Percentiles rank a stretch among this genome's conserved stretches.
Evolutionary conservation across 1,140 invertebrate species (phyloP).

Genomic region (Drosophila pruinosa): DNA sequence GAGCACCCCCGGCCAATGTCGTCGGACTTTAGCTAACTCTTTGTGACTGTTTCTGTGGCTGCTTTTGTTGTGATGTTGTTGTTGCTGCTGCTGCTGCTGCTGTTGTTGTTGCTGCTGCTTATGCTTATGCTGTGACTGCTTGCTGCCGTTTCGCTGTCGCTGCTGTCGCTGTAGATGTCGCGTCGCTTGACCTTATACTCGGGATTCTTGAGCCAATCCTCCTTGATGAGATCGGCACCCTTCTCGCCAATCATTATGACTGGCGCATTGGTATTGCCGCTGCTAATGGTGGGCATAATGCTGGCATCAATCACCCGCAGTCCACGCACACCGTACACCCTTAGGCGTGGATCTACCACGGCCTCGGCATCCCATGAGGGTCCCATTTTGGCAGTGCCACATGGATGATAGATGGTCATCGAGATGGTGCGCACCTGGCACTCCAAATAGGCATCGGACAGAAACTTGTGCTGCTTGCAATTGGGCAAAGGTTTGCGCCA

Average conservation of each 20-base stretch:
- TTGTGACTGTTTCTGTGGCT: slow-evolving; percentile 3
- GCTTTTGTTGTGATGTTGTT: not conserved
- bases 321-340: slow-evolving; percentile 90
- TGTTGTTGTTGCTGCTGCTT: slow-evolving; percentile 1
- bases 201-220: slow-evolving; percentile 86
- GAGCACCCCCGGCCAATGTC: slow-evolving; percentile 27
- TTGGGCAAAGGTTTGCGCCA: slow-evolving; percentile 90
- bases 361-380: slow-evolving; percentile 88
- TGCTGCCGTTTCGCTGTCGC: slow-evolving; percentile 33
- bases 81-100: not conserved
- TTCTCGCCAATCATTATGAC: slow-evolving; percentile 94
- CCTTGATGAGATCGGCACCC: slow-evolving; percentile 91
- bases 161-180: slow-evolving; percentile 17
- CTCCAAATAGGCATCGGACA: slow-evolving; percentile 91
- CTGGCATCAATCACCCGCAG: slow-evolving; percentile 94
- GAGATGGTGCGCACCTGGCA: slow-evolving; percentile 93
- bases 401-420: slow-evolving; percentile 94
- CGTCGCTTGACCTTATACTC: slow-evolving; percentile 72
- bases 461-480: slow-evolving; percentile 89
- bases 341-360: slow-evolving; percentile 91
- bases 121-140: slow-evolving; percentile 24
- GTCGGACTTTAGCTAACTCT: slow-evolving; percentile 15
- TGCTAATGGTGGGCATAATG: slow-evolving; percentile 93
- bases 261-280: slow-evolving; percentile 93
- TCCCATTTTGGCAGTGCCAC: slow-evolving; percentile 93